Conservation (phyloP, 2,113 vertebrate genomes). For the Callocephalon fimbriatum region DNA sequence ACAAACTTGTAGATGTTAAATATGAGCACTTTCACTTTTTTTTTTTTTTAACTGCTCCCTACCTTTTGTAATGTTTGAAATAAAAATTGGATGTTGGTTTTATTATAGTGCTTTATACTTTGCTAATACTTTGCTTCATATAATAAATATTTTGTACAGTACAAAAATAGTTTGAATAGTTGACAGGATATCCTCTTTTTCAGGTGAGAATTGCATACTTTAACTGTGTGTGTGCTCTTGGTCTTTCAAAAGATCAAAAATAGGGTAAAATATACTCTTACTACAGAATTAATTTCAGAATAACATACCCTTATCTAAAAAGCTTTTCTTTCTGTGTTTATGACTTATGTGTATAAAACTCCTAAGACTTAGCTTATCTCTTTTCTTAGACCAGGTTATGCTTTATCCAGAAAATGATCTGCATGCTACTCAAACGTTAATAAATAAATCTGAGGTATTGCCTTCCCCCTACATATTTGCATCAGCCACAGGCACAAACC, state of each 20-base stretch:
- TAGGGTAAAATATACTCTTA: background rate
- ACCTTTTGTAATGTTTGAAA: background rate
- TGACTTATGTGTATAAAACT: background rate
- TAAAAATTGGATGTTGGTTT: conserved; percentile 31
- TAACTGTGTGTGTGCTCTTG: background rate
- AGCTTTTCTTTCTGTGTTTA: background rate
- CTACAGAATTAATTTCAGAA: background rate
- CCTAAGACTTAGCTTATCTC: background rate
- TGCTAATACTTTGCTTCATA: background rate
- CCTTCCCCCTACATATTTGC: background rate
- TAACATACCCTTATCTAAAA: background rate
- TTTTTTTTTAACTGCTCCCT: background rate
- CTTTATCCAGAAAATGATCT: background rate
- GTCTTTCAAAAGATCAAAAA: background rate
- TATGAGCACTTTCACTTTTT: background rate
- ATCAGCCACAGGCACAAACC: background rate
- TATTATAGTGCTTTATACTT: background rate
- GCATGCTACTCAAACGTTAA: background rate
- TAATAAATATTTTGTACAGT: background rate
- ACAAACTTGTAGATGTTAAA: background rate
- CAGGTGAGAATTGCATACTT: background rate
- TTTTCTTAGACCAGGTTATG: background rate
- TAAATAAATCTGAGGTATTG: background rate
- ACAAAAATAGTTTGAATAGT: background rate
- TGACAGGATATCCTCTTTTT: background rate